phyloP scores from a whole-genome alignment of 2,888 invertebrate species.

The Folsomia candida region DNA sequence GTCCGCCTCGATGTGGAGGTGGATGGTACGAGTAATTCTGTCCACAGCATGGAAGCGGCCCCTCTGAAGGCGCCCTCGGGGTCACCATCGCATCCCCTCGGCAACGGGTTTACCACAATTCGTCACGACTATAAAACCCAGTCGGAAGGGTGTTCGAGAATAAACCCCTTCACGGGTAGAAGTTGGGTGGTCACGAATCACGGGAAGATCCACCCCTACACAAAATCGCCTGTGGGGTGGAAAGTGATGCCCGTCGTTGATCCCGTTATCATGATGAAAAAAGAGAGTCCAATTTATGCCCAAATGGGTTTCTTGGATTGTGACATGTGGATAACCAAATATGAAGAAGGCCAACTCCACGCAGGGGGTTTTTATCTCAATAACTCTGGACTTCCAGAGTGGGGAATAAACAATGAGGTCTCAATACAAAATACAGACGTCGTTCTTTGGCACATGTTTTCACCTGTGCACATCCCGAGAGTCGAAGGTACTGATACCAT shows the following conservation, averaged over 20 bases:
- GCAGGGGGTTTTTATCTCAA: conserved; percentile 34
- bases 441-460: conserved; percentile 28
- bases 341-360: conserved; percentile 32
- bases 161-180: conserved; percentile 13
- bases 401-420: conserved; percentile 7
- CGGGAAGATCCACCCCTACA: conserved; percentile 7
- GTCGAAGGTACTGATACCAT: too few species aligned
- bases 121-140: conserved; percentile 14
- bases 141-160: conserved; percentile 12
- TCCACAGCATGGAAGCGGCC: conserved; percentile 17
- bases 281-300: conserved; percentile 23
- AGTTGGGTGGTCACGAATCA: conserved; percentile 29
- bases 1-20: conserved; percentile 30
- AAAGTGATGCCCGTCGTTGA: conserved; percentile 22
- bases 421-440: conserved; percentile 19
- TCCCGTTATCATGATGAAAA: conserved; percentile 18
- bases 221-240: conserved; percentile 21
- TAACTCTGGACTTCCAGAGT: conserved; percentile 13
- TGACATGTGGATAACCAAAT: conserved; percentile 35
- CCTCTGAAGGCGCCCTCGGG: conserved; percentile 6
- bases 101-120: conserved; percentile 22
- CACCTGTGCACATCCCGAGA: conserved; percentile 21
- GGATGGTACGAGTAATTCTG: conserved; percentile 30
- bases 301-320: conserved; percentile 27
- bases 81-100: conserved; percentile 30